phyloP scores from a whole-genome alignment of 2,797 vertebrate genomes.

The Lateolabrax maculatus region DNA sequence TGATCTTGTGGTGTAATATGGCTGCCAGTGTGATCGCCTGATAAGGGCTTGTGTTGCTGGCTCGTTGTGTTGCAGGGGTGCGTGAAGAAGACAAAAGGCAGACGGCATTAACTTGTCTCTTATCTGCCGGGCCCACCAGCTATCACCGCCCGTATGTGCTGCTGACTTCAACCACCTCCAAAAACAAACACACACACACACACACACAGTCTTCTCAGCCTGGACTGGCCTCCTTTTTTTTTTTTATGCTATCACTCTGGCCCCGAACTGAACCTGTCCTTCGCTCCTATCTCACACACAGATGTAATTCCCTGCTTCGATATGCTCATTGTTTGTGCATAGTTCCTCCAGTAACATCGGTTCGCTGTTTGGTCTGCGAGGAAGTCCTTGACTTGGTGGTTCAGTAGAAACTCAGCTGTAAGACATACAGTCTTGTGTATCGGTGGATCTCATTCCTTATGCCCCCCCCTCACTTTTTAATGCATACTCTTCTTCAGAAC shows the following conservation, averaged over 20 bases:
- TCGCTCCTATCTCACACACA: constrained; percentile 53
- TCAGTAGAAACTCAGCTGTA: constrained; percentile 1
- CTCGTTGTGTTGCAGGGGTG: constrained; percentile 75
- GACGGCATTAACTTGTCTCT: constrained; percentile 81
- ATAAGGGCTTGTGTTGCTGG: constrained; percentile 75
- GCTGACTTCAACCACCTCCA: constrained; percentile 48
- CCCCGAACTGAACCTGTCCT: constrained; percentile 76
- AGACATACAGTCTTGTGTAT: neutral
- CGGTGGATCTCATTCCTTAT: neutral
- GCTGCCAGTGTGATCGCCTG: constrained; percentile 65
- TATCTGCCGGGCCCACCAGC: constrained; percentile 72
- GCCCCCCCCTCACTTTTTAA: neutral
- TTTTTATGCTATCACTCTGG: constrained; percentile 62
- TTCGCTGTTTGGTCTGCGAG: constrained; percentile 67
- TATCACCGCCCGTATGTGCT: constrained; percentile 66
- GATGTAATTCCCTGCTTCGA: constrained; percentile 60
- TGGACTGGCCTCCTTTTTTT: constrained; percentile 35
- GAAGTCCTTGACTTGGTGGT: constrained; percentile 54
- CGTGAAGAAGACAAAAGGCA: constrained; percentile 84
- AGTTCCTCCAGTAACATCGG: constrained; percentile 50
- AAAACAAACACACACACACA: constrained; percentile 21
- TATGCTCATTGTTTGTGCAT: constrained; percentile 67
- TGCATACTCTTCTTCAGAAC: neutral
- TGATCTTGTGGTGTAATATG: constrained; percentile 57
- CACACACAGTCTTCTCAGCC: constrained; percentile 31